These are phyloP conservation scores for Rapana venosa DNA, from an alignment of 2,888 invertebrate species.

Conservation along the genomic window DNA sequence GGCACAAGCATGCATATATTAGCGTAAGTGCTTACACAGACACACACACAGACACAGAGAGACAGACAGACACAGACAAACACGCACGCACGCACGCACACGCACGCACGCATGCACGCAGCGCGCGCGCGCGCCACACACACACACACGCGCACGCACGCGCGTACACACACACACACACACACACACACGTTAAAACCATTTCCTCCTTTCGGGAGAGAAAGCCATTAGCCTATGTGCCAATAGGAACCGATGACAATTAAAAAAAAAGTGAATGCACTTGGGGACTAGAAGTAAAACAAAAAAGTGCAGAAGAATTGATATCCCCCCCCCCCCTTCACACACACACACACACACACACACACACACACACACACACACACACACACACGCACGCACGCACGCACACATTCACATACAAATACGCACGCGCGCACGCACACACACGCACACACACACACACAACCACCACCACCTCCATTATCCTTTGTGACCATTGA, in stretches of 20 bases:
- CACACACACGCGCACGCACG: neutral
- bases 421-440: neutral
- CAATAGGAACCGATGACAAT: neutral
- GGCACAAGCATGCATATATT: neutral
- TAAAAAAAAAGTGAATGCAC: neutral
- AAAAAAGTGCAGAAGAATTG: neutral
- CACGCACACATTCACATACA: neutral
- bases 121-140: too few species aligned
- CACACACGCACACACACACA: neutral
- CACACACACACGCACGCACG: neutral
- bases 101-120: neutral
- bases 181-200: neutral
- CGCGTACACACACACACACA: neutral
- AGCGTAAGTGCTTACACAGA: neutral
- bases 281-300: neutral
- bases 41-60: neutral
- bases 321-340: neutral
- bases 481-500: neutral
- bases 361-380: constrained; percentile 1
- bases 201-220: too few species aligned
- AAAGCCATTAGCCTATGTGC: too few species aligned
- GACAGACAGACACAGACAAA: neutral
- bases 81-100: neutral
- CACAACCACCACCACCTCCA: neutral
- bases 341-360: neutral